Conservation (phyloP, 2,888 invertebrate species). For the Netelia virgata region DNA sequence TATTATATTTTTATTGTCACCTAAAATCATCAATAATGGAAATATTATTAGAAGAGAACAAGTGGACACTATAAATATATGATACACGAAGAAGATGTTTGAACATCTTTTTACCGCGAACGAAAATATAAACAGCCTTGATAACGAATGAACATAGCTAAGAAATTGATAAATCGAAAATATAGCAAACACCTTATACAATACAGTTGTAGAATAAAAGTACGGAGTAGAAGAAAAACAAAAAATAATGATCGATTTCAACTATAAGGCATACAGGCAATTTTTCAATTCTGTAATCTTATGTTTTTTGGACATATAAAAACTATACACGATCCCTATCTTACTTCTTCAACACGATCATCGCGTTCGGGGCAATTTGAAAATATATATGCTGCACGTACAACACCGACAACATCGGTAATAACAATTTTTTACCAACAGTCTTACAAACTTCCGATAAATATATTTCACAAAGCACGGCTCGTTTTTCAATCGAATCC, state of each 20-base stretch:
- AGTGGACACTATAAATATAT: conserved; percentile 50
- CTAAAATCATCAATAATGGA: conserved; percentile 43
- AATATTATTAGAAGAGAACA: conserved; percentile 53
- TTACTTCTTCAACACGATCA: conserved; percentile 21
- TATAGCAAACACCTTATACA: conserved; percentile 38
- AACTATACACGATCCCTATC: conserved; percentile 45
- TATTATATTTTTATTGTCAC: conserved; percentile 58
- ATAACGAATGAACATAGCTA: conserved; percentile 20
- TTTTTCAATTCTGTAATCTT: conserved; percentile 5
- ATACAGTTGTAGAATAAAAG: conserved; percentile 4
- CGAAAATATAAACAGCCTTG: conserved; percentile 28
- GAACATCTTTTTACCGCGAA: conserved; percentile 21
- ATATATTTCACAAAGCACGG: background rate
- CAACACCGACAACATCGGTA: background rate
- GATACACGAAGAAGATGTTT: conserved; percentile 49
- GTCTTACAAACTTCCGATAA: background rate
- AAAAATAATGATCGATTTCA: background rate
- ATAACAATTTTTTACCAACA: background rate
- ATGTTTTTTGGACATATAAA: conserved; percentile 50
- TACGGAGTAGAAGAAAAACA: background rate
- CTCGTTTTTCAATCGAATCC: background rate
- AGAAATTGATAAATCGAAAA: conserved; percentile 9
- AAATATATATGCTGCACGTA: conserved; percentile 13
- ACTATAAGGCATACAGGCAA: conserved; percentile 9
- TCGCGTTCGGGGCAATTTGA: conserved; percentile 6